Evolutionary conservation across 2,888 invertebrate species (phyloP), one percentile per base, ranked within the genome.

Genomic region (Xanthia togata): DNA sequence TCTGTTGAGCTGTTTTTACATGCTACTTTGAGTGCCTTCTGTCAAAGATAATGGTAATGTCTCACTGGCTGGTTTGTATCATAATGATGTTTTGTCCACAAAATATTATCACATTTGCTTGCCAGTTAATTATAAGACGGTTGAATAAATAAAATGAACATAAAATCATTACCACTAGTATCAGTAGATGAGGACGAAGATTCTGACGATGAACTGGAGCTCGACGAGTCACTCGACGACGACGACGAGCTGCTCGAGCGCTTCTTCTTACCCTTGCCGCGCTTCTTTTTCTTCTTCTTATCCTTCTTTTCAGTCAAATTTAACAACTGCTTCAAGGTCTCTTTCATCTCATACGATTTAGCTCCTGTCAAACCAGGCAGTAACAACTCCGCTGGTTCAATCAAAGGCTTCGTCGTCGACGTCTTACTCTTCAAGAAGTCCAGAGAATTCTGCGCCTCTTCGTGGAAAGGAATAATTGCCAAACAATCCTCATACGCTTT

Each of bases 401-500:
- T 97, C 84, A 98, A 92, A 82, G 97, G 97, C 85, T 97, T 97
- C 0, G 94, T 90, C 1, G 95, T 93, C 44, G 96, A 95, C 20
- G 94, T 95, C 91, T 98, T 98, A 74, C 97, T 97, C 91, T 98
- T 98, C 79, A 98, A 96, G 88, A 98, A 98, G 88, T 98, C 98
- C 83, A 98, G 96, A 0, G 98, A 98, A 90, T 98, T 98, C 89
- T 98, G 98, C 0, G 99, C 99, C 92, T 99, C 98, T 88, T 98
- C 98, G 93, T 99, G 98, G 92, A 98, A 98, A 0, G 99, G 98
- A 90, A 98, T 98, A 70, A 99, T 98, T 11, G 97, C 97, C 70
- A 99, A 94, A 91, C 98, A 99, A 91, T 98, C 98, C 90, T 98
- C 98, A 89, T 98, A 99, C 0, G 98, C 98, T 88, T 98, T 98